phyloP scores from a whole-genome alignment of 2,888 invertebrate species.

The Apoderus coryli region DNA sequence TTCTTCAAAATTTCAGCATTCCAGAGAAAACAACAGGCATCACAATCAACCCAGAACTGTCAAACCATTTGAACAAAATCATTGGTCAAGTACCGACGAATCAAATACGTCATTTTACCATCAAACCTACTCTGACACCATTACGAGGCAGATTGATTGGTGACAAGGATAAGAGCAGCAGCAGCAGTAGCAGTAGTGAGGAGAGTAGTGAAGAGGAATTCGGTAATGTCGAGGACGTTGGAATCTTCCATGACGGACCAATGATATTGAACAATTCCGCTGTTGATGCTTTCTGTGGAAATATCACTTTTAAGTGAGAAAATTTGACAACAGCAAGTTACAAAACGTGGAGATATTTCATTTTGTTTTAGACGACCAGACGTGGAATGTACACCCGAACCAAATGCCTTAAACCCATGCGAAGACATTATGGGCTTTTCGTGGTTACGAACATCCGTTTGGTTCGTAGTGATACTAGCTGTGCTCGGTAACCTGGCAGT shows the following conservation, averaged over 20 bases:
- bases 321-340: too few species aligned
- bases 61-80: too few species aligned
- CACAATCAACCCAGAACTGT: too few species aligned
- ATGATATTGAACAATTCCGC: slow-evolving; percentile 16
- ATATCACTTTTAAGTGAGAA: slow-evolving; percentile 18
- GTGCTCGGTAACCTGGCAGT: slow-evolving; percentile 75
- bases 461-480: slow-evolving; percentile 72
- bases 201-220: slow-evolving; percentile 9
- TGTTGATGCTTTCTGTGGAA: slow-evolving; percentile 19
- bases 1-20: too few species aligned
- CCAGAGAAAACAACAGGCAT: too few species aligned
- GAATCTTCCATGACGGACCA: slow-evolving; percentile 18
- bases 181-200: too few species aligned
- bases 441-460: slow-evolving; percentile 67
- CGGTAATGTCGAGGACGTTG: slow-evolving; percentile 15
- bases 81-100: too few species aligned
- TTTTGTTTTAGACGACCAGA: slow-evolving; percentile 29
- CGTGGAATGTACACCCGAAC: slow-evolving; percentile 54
- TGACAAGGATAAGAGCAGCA: slow-evolving; percentile 7
- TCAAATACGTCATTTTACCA: too few species aligned
- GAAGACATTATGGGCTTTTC: slow-evolving; percentile 79
- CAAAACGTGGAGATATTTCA: neutral
- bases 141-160: slow-evolving; percentile 17
- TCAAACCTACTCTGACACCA: too few species aligned
- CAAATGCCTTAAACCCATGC: slow-evolving; percentile 75